phyloP scores from a whole-genome alignment of 1,140 invertebrate species.

The Leptoteleia sp. region DNA sequence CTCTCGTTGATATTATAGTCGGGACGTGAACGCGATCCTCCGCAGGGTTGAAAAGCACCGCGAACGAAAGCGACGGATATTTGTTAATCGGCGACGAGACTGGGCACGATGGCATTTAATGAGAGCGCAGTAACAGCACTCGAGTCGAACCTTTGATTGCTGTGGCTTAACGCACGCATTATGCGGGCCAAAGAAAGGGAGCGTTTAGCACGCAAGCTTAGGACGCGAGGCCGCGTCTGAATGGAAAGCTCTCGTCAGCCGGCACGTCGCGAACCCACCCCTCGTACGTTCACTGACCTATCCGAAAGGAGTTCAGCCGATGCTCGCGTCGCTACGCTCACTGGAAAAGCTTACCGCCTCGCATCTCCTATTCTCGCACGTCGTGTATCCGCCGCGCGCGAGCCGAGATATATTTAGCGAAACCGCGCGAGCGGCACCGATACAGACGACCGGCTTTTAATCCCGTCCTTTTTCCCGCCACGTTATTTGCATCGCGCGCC shows the following conservation, averaged over 20 bases:
- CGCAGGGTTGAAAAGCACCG: not conserved
- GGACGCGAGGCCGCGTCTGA: slow-evolving; percentile 17
- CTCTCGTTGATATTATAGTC: not conserved
- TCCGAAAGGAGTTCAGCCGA: slow-evolving; percentile 45
- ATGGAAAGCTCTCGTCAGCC: slow-evolving; percentile 23
- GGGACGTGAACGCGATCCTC: not conserved
- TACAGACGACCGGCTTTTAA: slow-evolving; percentile 44
- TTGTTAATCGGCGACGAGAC: slow-evolving; percentile 9
- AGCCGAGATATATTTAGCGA: slow-evolving; percentile 56
- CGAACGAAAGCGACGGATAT: not conserved
- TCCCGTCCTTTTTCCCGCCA: slow-evolving; percentile 5
- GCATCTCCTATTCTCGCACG: slow-evolving; percentile 34
- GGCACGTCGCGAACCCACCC: slow-evolving; percentile 28
- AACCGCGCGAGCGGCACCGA: slow-evolving; percentile 44
- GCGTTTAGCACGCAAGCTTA: slow-evolving; percentile 48
- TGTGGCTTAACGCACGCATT: slow-evolving; percentile 19
- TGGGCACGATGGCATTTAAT: not conserved
- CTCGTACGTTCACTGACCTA: slow-evolving; percentile 61
- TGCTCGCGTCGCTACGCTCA: slow-evolving; percentile 51
- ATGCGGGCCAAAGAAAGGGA: slow-evolving; percentile 11
- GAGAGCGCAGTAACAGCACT: slow-evolving; percentile 17
- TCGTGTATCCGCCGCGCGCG: slow-evolving; percentile 22
- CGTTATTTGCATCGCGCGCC: slow-evolving; percentile 43
- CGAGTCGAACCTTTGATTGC: slow-evolving; percentile 16
- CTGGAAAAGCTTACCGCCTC: slow-evolving; percentile 25